Evolutionary conservation across 1,140 invertebrate species (phyloP).

Genomic region (Centruroides vittatus): DNA sequence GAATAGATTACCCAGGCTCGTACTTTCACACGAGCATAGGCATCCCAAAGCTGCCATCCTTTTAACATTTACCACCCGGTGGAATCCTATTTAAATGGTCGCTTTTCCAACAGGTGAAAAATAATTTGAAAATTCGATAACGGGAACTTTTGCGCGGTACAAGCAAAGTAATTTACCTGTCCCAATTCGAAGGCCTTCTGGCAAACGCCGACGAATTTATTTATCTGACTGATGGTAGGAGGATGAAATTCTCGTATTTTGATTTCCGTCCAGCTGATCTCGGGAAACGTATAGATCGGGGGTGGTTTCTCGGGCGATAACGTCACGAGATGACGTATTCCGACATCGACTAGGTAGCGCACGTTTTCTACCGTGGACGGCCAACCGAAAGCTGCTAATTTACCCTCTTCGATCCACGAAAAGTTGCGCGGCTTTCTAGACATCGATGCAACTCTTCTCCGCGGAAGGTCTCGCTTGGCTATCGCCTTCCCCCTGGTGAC

Average conservation of each 20-base stretch:
- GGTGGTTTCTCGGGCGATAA: conserved; percentile 46
- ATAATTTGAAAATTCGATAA: no score
- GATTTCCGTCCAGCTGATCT: conserved; percentile 40
- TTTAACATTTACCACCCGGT: no score
- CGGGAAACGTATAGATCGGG: conserved; percentile 30
- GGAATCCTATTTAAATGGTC: no score
- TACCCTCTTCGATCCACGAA: conserved; percentile 15
- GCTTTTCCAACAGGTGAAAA: no score
- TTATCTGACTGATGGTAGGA: conserved; percentile 46
- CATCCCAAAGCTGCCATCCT: no score
- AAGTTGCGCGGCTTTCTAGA: conserved; percentile 9
- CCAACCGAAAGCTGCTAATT: conserved; percentile 46
- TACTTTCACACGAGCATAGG: no score
- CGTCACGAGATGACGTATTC: conserved; percentile 39
- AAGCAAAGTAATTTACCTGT: conserved; percentile 20
- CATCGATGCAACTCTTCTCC: no score
- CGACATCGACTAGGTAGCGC: conserved; percentile 39
- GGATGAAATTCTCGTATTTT: conserved; percentile 47
- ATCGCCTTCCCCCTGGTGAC: no score
- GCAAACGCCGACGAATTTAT: conserved; percentile 49
- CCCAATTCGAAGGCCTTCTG: conserved; percentile 20
- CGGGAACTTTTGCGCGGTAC: no score
- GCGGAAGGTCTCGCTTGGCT: no score
- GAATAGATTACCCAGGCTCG: no score
- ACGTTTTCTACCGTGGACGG: conserved; percentile 41